Evolutionary conservation across 2,888 invertebrate species (phyloP).

Genomic region (Drosophila anomelani): DNA sequence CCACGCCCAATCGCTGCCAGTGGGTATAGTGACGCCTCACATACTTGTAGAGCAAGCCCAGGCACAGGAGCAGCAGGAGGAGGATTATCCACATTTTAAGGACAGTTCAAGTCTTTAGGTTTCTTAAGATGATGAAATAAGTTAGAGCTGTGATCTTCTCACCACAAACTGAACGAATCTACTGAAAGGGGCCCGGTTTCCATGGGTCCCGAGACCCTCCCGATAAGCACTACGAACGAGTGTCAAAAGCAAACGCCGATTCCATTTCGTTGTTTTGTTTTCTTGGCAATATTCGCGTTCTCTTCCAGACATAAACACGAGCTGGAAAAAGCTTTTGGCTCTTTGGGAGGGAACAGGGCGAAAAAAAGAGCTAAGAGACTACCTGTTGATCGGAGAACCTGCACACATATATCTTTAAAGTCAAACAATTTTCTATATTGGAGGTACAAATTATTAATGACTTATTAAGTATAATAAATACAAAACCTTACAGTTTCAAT

Average conservation of each 20-base stretch:
- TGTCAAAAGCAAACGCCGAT: background rate
- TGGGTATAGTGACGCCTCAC: conserved; percentile 76
- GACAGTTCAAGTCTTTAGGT: background rate
- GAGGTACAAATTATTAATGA: background rate
- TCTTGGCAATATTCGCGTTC: background rate
- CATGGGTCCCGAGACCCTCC: background rate
- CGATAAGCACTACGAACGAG: conserved; percentile 25
- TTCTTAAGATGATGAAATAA: background rate
- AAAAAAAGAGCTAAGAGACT: background rate
- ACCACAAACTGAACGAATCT: conserved; percentile 6
- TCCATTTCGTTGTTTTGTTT: conserved; percentile 1
- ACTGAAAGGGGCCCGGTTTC: background rate
- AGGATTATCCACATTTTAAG: conserved; percentile 59
- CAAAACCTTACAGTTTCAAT: too few species aligned
- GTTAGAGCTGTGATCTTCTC: background rate
- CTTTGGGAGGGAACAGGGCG: conserved; percentile 22
- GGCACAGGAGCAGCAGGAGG: conserved; percentile 37
- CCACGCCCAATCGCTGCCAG: conserved; percentile 87
- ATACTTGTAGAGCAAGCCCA: conserved; percentile 43
- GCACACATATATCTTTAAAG: background rate
- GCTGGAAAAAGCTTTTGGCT: conserved; percentile 37
- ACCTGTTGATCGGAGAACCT: conserved; percentile 12
- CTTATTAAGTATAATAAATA: background rate
- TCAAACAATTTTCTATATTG: background rate
- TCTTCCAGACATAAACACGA: conserved; percentile 22